Percentiles rank a stretch among this genome's conserved stretches.
These are phyloP conservation scores for Rhinoderma darwinii DNA, from an alignment of 2,113 vertebrate species.

Conservation along the genomic window DNA sequence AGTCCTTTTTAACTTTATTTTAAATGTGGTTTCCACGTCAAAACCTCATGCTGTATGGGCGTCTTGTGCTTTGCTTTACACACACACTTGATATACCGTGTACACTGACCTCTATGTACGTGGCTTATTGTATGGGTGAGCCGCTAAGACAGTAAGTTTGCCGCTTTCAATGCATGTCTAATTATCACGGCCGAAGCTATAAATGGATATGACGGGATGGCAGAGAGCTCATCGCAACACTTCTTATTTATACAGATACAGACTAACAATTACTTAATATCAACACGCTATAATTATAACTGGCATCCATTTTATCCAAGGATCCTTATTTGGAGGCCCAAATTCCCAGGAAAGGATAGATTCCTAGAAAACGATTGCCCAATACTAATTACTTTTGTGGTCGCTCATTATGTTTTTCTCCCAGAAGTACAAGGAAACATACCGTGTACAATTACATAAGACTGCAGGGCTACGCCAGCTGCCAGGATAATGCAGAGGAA, in stretches of 20 bases:
- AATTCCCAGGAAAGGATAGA: conserved; percentile 23
- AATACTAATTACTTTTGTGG: conserved; percentile 38
- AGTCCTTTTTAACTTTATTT: no score
- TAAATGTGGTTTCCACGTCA: no score
- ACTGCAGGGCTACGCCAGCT: conserved; percentile 23
- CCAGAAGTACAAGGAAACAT: conserved; percentile 33
- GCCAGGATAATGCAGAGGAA: conserved; percentile 21
- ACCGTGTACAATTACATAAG: conserved; percentile 25
- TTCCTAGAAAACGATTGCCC: conserved; percentile 19
- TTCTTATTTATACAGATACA: neutral
- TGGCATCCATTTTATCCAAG: neutral
- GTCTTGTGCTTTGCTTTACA: no score
- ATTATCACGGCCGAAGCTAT: neutral
- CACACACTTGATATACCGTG: no score
- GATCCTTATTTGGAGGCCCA: neutral
- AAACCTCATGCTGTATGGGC: no score
- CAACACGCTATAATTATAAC: neutral
- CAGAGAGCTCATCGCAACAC: neutral
- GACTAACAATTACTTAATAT: conserved; percentile 16
- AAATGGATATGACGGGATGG: neutral
- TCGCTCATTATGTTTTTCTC: conserved; percentile 31
- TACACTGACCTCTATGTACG: no score
- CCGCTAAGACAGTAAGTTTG: neutral
- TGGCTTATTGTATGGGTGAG: no score
- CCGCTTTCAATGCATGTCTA: neutral